These are phyloP conservation scores for Rhodinocichla rosea DNA, from an alignment of 2,113 vertebrate species.

Conservation along the genomic window DNA sequence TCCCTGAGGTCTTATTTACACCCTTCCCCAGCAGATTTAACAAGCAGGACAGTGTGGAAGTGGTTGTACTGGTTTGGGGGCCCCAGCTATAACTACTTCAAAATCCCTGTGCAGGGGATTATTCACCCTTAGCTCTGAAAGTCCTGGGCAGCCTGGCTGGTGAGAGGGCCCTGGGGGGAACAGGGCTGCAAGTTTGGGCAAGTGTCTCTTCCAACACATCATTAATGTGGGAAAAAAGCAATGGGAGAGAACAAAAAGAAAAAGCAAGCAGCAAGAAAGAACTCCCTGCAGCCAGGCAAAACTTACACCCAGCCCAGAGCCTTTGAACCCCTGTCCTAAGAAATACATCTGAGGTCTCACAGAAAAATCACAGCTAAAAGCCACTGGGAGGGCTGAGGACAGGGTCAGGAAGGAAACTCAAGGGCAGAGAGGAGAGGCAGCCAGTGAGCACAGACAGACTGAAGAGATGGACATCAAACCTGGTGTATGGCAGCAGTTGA, in stretches of 20 bases:
- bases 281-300: background rate
- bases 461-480: background rate
- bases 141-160: background rate
- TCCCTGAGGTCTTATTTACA: background rate
- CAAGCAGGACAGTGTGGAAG: background rate
- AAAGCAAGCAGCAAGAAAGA: background rate
- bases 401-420: background rate
- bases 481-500: background rate
- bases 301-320: background rate
- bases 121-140: background rate
- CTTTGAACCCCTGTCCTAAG: background rate
- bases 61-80: background rate
- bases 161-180: background rate
- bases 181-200: background rate
- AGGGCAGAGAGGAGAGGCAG: background rate
- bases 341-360: background rate
- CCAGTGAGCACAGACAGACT: background rate
- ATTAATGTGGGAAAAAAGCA: background rate
- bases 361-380: background rate
- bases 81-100: background rate
- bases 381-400: background rate
- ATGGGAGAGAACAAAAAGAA: background rate
- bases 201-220: background rate
- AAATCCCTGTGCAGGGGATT: background rate
- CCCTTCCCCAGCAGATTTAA: background rate